phyloP scores from a whole-genome alignment of 2,113 vertebrate genomes.

The Myiopsitta monachus region DNA sequence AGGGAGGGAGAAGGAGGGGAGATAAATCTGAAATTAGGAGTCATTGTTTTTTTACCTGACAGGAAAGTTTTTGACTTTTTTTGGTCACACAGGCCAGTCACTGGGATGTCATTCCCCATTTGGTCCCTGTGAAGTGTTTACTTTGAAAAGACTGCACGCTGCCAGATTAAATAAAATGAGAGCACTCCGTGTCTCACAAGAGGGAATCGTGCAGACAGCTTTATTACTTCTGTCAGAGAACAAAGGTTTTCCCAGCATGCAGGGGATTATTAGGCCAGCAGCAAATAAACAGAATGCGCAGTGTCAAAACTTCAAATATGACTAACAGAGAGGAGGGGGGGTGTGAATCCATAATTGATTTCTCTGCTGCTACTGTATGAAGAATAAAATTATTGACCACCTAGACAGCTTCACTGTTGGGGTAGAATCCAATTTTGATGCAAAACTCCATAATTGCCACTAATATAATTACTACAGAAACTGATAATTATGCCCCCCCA shows the following conservation, averaged over 20 bases:
- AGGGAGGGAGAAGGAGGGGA: too few relatives aligned
- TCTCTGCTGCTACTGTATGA: constrained; percentile 42
- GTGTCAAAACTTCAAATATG: constrained; percentile 71
- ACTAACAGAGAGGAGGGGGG: background rate
- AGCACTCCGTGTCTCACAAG: constrained; percentile 73
- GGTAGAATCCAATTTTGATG: background rate
- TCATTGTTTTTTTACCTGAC: constrained; percentile 43
- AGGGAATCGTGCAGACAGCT: constrained; percentile 77
- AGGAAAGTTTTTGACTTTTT: constrained; percentile 56
- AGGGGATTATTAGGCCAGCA: constrained; percentile 77
- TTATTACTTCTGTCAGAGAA: constrained; percentile 84
- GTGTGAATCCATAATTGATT: constrained; percentile 71
- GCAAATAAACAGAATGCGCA: constrained; percentile 72
- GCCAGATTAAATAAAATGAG: constrained; percentile 79
- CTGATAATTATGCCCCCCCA: background rate
- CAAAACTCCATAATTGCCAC: background rate
- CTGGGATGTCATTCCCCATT: constrained; percentile 69
- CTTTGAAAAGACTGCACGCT: constrained; percentile 77
- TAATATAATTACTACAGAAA: background rate
- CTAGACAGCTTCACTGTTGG: background rate
- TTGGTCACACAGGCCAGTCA: constrained; percentile 30
- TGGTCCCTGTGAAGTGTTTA: constrained; percentile 73
- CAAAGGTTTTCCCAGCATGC: constrained; percentile 80
- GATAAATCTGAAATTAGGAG: background rate
- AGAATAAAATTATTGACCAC: constrained; percentile 17